These are phyloP conservation scores for Holothuria glaberrima DNA, from an alignment of 35 echinoderm and acorn worm species.

Conservation along the genomic window DNA sequence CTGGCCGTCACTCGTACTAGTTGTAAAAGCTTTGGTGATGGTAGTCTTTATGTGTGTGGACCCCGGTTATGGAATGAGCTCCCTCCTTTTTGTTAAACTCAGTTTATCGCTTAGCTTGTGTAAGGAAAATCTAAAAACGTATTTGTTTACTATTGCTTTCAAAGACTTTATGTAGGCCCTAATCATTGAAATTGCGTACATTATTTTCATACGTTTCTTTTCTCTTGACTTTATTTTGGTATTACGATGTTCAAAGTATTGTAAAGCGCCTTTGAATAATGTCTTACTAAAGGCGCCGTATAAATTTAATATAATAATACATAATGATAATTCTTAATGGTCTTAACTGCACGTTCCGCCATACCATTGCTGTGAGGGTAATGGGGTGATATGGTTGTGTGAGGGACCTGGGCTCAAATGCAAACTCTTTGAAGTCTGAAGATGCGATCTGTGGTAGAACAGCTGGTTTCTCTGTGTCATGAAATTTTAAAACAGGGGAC, in stretches of 20 bases:
- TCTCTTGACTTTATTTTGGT: not conserved
- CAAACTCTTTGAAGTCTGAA: constrained; percentile 18
- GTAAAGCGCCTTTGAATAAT: too few species aligned
- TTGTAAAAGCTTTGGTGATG: not conserved
- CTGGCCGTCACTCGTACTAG: not conserved
- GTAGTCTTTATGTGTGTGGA: not conserved
- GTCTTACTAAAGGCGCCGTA: too few species aligned
- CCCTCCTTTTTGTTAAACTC: not conserved
- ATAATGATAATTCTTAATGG: not conserved
- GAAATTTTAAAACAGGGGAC: not conserved
- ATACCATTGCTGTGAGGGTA: constrained; percentile 47
- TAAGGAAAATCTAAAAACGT: too few species aligned
- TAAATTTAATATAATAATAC: not conserved
- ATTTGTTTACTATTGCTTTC: too few species aligned
- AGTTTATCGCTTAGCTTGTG: not conserved
- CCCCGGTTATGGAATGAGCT: too few species aligned
- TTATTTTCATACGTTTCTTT: not conserved
- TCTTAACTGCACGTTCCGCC: constrained; percentile 17
- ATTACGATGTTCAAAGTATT: too few species aligned
- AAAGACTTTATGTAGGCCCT: too few species aligned
- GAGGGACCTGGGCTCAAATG: not conserved
- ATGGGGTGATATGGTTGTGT: not conserved
- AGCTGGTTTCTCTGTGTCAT: not conserved
- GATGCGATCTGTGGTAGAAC: constrained; percentile 15
- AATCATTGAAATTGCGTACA: not conserved